Conservation (phyloP, 64 coral and sea anemone species). For the Cladopsammia gracilis region DNA sequence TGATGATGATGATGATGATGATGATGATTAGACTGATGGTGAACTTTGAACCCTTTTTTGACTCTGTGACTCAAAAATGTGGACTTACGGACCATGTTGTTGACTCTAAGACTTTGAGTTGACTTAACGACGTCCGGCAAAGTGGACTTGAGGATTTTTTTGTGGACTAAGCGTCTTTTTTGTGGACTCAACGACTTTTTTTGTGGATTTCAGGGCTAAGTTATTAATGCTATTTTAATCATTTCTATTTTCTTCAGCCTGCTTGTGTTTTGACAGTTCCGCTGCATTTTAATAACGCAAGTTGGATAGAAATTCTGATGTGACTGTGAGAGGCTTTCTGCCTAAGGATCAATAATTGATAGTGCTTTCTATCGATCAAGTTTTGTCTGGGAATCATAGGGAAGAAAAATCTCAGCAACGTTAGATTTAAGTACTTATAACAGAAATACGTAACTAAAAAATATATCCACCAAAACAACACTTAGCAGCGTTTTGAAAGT, state of each 20-base stretch:
- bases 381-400: too few relatives aligned
- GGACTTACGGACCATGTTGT: neutral
- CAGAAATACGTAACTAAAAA: too few relatives aligned
- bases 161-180: slow-evolving; percentile 5
- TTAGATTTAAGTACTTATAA: too few relatives aligned
- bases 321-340: neutral
- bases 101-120: neutral
- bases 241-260: neutral
- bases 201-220: neutral
- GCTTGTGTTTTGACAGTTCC: neutral
- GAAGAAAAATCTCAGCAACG: too few relatives aligned
- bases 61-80: slow-evolving; percentile 5
- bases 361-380: too few relatives aligned
- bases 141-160: neutral
- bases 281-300: too few relatives aligned
- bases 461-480: too few relatives aligned
- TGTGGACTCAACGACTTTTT: neutral
- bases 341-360: too few relatives aligned
- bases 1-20: neutral
- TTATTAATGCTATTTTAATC: neutral
- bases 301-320: neutral
- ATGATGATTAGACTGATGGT: slow-evolving; percentile 17
- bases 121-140: neutral
- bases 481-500: too few relatives aligned
- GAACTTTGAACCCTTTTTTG: neutral